Conservation (phyloP, 2,888 invertebrate genomes). For the Malachius bipustulatus region DNA sequence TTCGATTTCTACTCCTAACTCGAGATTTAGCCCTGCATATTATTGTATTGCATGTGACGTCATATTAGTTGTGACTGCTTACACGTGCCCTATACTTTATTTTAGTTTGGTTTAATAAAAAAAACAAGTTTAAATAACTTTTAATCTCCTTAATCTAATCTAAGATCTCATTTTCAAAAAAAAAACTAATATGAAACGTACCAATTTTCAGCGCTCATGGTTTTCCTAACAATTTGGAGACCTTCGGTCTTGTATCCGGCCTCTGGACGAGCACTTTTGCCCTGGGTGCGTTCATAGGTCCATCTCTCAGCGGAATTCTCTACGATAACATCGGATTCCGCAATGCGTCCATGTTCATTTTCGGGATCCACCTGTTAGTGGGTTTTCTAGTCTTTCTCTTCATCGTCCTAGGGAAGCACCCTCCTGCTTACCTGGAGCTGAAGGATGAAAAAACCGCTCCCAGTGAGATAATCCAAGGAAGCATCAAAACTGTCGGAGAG, state of each 20-base stretch:
- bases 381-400: constrained; percentile 40
- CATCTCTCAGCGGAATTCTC: constrained; percentile 61
- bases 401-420: constrained; percentile 31
- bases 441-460: constrained; percentile 41
- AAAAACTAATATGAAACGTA: too few species aligned
- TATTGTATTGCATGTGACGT: too few species aligned
- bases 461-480: too few species aligned
- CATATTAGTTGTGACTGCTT: too few species aligned
- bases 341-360: constrained; percentile 57
- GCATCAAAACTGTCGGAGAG: constrained; percentile 23
- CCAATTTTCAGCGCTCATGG: constrained; percentile 49
- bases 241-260: constrained; percentile 81
- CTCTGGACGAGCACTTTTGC: constrained; percentile 86
- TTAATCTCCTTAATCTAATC: too few species aligned
- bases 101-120: too few species aligned
- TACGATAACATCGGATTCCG: constrained; percentile 63
- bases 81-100: too few species aligned
- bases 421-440: constrained; percentile 32
- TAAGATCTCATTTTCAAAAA: too few species aligned
- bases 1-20: too few species aligned
- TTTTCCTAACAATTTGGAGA: constrained; percentile 74
- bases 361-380: constrained; percentile 51
- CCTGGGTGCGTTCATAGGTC: constrained; percentile 75
- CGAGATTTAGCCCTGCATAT: too few species aligned
- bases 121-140: too few species aligned